Conservation (phyloP, 2,797 vertebrate species). For the Catostomus latipinnis region DNA sequence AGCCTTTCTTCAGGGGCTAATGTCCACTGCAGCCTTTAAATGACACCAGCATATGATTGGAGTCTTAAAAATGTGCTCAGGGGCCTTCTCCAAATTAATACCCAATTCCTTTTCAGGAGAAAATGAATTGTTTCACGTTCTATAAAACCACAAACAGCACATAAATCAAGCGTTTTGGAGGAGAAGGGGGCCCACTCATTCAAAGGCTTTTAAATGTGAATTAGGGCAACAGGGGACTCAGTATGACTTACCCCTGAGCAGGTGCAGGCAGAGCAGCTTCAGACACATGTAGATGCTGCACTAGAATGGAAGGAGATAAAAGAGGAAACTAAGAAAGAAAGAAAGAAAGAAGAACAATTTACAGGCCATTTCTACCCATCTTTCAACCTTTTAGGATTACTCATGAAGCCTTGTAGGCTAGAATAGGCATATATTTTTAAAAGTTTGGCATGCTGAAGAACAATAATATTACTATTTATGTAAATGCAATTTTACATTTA, state of each 20-base stretch:
- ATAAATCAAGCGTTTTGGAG: slow-evolving; percentile 86
- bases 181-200: slow-evolving; percentile 80
- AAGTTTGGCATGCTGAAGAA: no score
- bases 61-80: slow-evolving; percentile 87
- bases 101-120: slow-evolving; percentile 89
- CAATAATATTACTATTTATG: no score
- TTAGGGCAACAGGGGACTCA: slow-evolving; percentile 75
- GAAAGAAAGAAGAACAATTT: background rate
- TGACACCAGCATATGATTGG: slow-evolving; percentile 87
- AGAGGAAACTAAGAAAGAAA: slow-evolving; percentile 1
- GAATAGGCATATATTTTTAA: no score
- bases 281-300: slow-evolving; percentile 35
- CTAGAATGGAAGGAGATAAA: slow-evolving; percentile 18
- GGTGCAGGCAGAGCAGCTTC: slow-evolving; percentile 69
- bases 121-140: slow-evolving; percentile 89
- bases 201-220: slow-evolving; percentile 79
- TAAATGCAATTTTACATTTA: no score
- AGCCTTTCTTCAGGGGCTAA: slow-evolving; percentile 90
- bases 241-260: slow-evolving; percentile 73
- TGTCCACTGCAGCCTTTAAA: slow-evolving; percentile 92
- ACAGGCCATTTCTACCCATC: no score
- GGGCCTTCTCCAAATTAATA: slow-evolving; percentile 91
- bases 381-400: no score
- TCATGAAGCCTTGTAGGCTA: no score
- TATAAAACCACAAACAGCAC: slow-evolving; percentile 89